Evolutionary conservation across 2,888 invertebrate species (phyloP), one percentile per base, ranked within the genome.

Genomic region (Hofmannophila pseudospretella): DNA sequence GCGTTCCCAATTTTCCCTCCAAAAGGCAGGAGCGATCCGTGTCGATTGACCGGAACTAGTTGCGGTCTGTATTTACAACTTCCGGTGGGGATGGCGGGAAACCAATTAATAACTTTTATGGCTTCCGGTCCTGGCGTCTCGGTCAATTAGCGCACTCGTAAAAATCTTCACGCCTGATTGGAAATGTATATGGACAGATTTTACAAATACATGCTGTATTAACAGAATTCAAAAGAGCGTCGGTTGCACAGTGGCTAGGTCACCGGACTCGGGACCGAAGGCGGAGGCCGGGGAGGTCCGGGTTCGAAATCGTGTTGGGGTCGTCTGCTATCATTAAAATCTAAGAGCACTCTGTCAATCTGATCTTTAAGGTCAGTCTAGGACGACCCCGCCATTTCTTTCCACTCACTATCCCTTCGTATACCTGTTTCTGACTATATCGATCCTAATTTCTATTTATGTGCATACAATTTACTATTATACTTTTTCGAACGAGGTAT

Each of bases 91-190:
- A 58, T 63, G 68, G 71, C 71, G 74, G 77, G 76, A 69, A 68
- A 71, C 70, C 82, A 81, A 84, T 84, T 84, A 84, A 84, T 84
- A 84, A 81, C 82, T 81, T 82, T 84, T 84, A 84, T 84, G 59
- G 82, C 61, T 71, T 68, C 76, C 81, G 74, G 67, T 58, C 67
- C 54, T 66, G 67, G 69, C 73, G 65, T 56, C 67, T 54, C 65
- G 73, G 55, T 69, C 84, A 85, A 85, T 85, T 84, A 85, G 71
- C 66, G 50, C 67, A 50, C 63, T 67, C 69, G 76, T 84, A 85
- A 84, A 85, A 85, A 82, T 75, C 75, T 75, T 68, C 68, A 54
- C 74, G 80, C 61, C 68, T 77, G 81, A 85, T 84, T 84, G 84
- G 73, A 52, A 48, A 42, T 25, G 25, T n/a, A n/a, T n/a, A n/a